Evolutionary conservation across 2,113 vertebrate genomes (phyloP).

Genomic region (Thryonomys swinderianus): DNA sequence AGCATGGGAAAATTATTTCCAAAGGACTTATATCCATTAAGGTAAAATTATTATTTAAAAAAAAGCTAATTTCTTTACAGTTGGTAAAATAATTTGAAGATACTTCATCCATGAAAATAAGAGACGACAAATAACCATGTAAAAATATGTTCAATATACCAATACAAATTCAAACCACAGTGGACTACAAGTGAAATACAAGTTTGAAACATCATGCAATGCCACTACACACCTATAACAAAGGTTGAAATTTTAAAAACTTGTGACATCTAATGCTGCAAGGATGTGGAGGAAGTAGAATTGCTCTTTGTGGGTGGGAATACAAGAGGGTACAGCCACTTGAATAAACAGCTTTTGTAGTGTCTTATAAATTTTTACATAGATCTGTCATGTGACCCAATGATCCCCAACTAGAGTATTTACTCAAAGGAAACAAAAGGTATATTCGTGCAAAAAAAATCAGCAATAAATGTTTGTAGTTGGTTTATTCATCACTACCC

Average conservation of each 20-base stretch:
- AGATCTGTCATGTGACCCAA: background rate
- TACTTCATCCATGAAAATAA: conserved; percentile 1
- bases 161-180: background rate
- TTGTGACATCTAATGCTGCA: background rate
- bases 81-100: background rate
- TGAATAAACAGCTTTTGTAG: background rate
- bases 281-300: background rate
- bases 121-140: conserved; percentile 1
- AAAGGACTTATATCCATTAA: background rate
- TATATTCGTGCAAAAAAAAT: background rate
- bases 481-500: background rate
- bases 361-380: conserved; percentile 2
- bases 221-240: background rate
- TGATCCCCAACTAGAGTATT: background rate
- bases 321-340: background rate
- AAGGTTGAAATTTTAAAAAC: background rate
- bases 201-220: background rate
- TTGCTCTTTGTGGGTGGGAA: background rate
- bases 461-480: background rate
- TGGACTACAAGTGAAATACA: conserved; percentile 8
- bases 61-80: background rate
- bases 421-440: background rate
- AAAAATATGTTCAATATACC: background rate
- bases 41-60: background rate
- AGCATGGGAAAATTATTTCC: background rate